Evolutionary conservation across 2,113 vertebrate genomes (phyloP).

Genomic region (Perca flavescens): DNA sequence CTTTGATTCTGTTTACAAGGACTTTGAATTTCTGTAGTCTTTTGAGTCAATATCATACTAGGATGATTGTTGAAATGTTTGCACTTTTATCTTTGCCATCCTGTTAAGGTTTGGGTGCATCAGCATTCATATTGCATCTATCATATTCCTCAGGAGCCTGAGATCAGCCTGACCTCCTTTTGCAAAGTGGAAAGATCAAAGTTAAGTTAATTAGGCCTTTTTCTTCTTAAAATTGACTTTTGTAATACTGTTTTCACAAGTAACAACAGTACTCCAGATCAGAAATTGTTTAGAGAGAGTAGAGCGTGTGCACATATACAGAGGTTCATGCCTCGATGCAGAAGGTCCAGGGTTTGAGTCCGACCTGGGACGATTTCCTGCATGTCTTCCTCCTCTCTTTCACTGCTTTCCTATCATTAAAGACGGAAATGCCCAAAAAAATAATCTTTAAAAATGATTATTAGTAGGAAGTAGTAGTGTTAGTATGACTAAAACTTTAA

Average conservation of each 20-base stretch:
- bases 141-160: neutral
- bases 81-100: neutral
- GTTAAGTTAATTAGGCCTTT: neutral
- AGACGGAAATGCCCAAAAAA: too few relatives aligned
- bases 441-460: neutral
- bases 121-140: neutral
- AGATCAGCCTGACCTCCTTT: neutral
- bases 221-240: neutral
- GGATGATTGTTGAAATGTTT: neutral
- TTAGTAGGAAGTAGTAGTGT: neutral
- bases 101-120: neutral
- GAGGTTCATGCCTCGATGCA: too few relatives aligned
- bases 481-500: constrained; percentile 20
- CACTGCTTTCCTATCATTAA: too few relatives aligned
- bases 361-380: too few relatives aligned
- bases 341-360: too few relatives aligned
- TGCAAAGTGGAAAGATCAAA: neutral
- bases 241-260: neutral
- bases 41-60: neutral
- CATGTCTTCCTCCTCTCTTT: too few relatives aligned
- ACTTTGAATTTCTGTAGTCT: neutral
- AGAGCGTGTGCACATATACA: too few relatives aligned
- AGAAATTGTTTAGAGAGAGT: neutral
- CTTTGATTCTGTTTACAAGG: neutral
- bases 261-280: neutral